A percentile compares a stretch with the other conserved stretches of the same genome.
phyloP scores from a whole-genome alignment of 53 echinoderm and acorn worm genomes.

The Patiria pectinifera region DNA sequence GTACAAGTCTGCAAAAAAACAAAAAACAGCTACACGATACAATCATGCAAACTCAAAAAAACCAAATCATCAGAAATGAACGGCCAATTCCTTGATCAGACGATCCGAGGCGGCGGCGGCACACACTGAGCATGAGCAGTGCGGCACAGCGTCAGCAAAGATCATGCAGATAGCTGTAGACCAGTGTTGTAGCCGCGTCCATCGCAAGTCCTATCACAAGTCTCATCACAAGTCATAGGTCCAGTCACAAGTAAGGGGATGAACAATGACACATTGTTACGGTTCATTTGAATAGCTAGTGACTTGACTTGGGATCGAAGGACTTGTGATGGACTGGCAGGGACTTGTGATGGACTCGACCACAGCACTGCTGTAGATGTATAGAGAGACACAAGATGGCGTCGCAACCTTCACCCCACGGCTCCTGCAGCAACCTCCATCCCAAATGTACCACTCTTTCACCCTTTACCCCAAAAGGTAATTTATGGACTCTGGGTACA shows the following conservation, averaged over 20 bases:
- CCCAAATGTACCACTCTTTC: conserved; percentile 8
- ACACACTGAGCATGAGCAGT: conserved; percentile 40
- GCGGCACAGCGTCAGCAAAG: conserved; percentile 3
- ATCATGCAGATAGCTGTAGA: not conserved
- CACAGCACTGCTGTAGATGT: not conserved
- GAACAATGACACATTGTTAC: too few species aligned
- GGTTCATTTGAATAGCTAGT: too few species aligned
- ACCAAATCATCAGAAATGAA: not conserved
- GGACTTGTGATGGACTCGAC: too few species aligned
- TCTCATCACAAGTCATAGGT: too few species aligned
- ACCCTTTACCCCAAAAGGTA: not conserved
- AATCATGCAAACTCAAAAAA: conserved; percentile 58
- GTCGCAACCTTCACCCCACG: conserved; percentile 50
- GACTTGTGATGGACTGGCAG: too few species aligned
- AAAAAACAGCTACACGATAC: conserved; percentile 23
- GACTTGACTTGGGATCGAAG: too few species aligned
- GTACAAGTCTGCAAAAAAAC: conserved; percentile 22
- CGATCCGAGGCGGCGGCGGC: not conserved
- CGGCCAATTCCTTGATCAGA: not conserved
- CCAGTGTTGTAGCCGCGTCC: too few species aligned
- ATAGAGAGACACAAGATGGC: conserved; percentile 26
- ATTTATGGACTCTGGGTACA: too few species aligned
- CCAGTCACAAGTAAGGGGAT: too few species aligned
- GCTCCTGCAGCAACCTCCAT: conserved; percentile 17
- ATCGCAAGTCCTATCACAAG: too few species aligned